Conservation (phyloP, 2,113 vertebrate species). For the Lycaon pictus region DNA sequence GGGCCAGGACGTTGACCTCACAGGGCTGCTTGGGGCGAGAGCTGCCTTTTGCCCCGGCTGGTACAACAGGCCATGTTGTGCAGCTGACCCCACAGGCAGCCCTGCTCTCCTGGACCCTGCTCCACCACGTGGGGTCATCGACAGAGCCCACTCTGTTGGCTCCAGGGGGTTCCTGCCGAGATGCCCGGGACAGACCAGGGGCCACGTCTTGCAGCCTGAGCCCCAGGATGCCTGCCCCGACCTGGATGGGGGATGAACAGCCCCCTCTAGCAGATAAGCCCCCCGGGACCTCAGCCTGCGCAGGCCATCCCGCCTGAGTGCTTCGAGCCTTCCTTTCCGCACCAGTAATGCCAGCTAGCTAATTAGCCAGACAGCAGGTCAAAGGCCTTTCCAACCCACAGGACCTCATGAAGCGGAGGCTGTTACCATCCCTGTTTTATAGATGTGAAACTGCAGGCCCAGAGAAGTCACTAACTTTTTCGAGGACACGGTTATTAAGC, state of each 20-base stretch:
- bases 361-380: neutral
- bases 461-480: neutral
- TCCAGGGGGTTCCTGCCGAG: neutral
- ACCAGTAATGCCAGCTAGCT: neutral
- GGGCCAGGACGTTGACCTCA: neutral
- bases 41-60: neutral
- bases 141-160: slow-evolving; percentile 76
- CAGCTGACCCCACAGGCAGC: neutral
- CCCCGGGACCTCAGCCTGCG: neutral
- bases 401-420: neutral
- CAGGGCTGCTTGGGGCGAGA: neutral
- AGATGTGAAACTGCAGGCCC: neutral
- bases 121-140: slow-evolving; percentile 72
- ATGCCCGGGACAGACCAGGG: neutral
- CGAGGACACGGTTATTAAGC: neutral
- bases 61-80: neutral
- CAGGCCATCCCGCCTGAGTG: neutral
- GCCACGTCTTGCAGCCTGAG: neutral
- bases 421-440: neutral
- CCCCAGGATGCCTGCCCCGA: neutral
- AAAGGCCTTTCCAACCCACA: neutral
- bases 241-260: neutral
- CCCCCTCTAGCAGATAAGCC: neutral
- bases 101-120: neutral
- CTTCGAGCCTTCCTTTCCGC: neutral